A percentile compares a stretch with the other conserved stretches of the same genome.
Evolutionary conservation across 1,140 invertebrate species (phyloP).

Genomic region (Linepithema humile): DNA sequence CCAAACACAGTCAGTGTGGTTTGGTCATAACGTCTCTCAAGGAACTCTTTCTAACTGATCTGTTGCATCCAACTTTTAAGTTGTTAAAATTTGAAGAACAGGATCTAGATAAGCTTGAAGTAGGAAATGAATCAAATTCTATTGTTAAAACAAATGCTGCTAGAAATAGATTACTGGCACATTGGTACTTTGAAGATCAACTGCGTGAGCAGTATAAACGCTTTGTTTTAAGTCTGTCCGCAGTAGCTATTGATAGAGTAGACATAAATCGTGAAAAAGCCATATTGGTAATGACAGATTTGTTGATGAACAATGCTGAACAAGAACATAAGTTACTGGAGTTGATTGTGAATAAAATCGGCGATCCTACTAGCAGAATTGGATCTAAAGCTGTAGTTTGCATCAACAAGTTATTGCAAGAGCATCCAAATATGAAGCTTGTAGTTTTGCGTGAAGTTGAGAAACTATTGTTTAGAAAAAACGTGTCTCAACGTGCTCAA

Average conservation of each 20-base stretch:
- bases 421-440: conserved; percentile 96
- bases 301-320: conserved; percentile 93
- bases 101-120: conserved; percentile 83
- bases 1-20: conserved; percentile 91
- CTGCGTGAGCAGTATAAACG: conserved; percentile 91
- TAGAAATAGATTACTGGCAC: conserved; percentile 85
- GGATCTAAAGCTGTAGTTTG: conserved; percentile 94
- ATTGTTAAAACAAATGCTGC: conserved; percentile 80
- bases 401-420: conserved; percentile 92
- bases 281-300: conserved; percentile 90
- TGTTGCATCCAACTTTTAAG: conserved; percentile 90
- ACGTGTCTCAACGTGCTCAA: conserved; percentile 93
- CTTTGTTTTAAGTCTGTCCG: conserved; percentile 88
- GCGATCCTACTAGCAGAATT: conserved; percentile 95
- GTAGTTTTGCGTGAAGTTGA: conserved; percentile 95
- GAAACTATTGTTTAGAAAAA: conserved; percentile 94
- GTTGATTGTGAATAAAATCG: conserved; percentile 96
- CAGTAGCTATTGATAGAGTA: conserved; percentile 88
- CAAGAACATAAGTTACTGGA: conserved; percentile 94
- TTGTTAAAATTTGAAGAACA: conserved; percentile 90
- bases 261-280: conserved; percentile 94
- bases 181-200: conserved; percentile 93
- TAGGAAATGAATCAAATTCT: conserved; percentile 84
- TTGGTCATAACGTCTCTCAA: conserved; percentile 89
- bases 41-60: conserved; percentile 91